Percentiles rank a stretch among this genome's conserved stretches.
These are phyloP conservation scores for Drosophila littoralis DNA, from an alignment of 1,140 invertebrate genomes.

Conservation along the genomic window DNA sequence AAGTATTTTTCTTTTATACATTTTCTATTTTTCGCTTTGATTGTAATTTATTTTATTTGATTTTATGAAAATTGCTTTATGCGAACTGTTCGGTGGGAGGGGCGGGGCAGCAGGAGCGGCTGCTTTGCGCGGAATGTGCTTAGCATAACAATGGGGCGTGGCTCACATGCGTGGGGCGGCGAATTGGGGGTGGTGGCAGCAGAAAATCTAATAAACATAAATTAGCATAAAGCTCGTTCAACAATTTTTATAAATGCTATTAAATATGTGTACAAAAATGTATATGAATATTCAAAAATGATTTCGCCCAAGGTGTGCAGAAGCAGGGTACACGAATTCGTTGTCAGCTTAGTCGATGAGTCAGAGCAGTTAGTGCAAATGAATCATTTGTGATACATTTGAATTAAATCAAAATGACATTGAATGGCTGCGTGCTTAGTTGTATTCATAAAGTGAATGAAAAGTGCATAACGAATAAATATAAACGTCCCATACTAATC, in stretches of 20 bases:
- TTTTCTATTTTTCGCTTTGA: slow-evolving; percentile 31
- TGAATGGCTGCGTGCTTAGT: neutral
- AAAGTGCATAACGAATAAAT: neutral
- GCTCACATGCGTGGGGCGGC: slow-evolving; percentile 41
- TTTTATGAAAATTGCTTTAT: slow-evolving; percentile 50
- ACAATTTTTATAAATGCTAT: slow-evolving; percentile 71
- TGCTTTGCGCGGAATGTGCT: slow-evolving; percentile 44
- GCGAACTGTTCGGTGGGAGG: neutral
- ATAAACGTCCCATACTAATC: neutral
- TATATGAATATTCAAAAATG: slow-evolving; percentile 33
- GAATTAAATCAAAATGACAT: slow-evolving; percentile 13
- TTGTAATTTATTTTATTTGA: slow-evolving; percentile 70
- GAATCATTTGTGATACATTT: slow-evolving; percentile 12
- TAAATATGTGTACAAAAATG: slow-evolving; percentile 17
- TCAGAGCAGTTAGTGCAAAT: neutral
- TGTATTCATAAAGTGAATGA: neutral
- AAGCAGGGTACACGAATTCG: neutral
- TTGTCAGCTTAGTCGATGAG: slow-evolving; percentile 7
- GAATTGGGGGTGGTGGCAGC: neutral
- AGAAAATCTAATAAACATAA: slow-evolving; percentile 58
- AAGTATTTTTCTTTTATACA: slow-evolving; percentile 18
- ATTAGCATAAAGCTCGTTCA: slow-evolving; percentile 73
- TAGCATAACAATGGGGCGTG: slow-evolving; percentile 56
- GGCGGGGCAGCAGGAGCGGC: slow-evolving; percentile 6
- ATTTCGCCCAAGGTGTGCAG: neutral